phyloP scores from a whole-genome alignment of 2,113 vertebrate genomes.

The Orthochromis indermauri region DNA sequence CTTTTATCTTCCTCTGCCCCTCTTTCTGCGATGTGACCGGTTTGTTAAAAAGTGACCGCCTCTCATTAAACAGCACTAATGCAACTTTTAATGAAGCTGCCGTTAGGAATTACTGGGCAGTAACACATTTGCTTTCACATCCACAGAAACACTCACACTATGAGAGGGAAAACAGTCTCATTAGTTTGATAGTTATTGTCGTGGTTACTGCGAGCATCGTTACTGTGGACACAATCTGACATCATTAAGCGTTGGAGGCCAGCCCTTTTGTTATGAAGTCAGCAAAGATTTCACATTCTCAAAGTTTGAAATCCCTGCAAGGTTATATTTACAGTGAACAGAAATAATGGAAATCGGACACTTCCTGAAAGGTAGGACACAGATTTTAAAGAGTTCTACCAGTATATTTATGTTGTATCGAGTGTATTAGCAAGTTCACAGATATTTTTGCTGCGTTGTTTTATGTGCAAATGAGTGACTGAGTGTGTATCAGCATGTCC shows the following conservation, averaged over 20 bases:
- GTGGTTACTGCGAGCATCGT: neutral
- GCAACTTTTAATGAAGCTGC: slow-evolving; percentile 45
- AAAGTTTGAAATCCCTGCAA: neutral
- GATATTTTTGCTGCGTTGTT: neutral
- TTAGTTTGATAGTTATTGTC: slow-evolving; percentile 3
- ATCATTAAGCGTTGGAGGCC: neutral
- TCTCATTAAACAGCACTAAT: slow-evolving; percentile 40
- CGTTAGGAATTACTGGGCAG: slow-evolving; percentile 3
- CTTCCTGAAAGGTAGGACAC: neutral
- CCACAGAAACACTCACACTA: neutral
- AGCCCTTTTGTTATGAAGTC: neutral
- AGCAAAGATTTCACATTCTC: neutral
- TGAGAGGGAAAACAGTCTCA: neutral
- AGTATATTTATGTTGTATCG: neutral
- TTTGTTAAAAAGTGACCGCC: neutral
- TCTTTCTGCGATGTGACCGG: neutral
- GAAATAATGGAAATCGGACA: neutral
- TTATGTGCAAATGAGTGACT: neutral
- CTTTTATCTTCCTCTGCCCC: neutral
- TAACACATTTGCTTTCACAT: neutral
- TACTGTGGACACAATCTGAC: neutral
- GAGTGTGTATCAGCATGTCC: neutral
- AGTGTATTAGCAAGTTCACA: neutral
- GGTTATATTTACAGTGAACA: neutral
- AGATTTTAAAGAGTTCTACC: neutral